phyloP scores from a whole-genome alignment of 2,888 invertebrate species.

The Morpho helenor region DNA sequence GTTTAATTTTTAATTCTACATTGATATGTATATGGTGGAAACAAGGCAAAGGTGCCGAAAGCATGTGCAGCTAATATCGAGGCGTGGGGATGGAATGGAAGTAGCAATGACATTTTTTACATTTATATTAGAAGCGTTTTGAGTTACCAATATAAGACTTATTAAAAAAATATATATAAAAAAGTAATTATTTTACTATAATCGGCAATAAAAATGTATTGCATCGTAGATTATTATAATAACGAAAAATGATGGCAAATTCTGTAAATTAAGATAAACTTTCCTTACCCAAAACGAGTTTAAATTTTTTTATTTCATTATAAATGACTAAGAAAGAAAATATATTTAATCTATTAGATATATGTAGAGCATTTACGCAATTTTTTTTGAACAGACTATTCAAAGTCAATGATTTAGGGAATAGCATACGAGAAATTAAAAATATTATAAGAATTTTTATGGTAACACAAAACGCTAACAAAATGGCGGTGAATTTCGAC shows the following conservation, averaged over 20 bases:
- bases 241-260: not conserved
- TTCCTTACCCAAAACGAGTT: too few relatives aligned
- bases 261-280: not conserved
- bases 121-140: slow-evolving; percentile 15
- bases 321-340: too few relatives aligned
- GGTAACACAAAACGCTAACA: slow-evolving; percentile 21
- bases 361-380: too few relatives aligned
- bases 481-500: slow-evolving; percentile 10
- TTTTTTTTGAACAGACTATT: too few relatives aligned
- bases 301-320: too few relatives aligned
- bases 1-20: slow-evolving; percentile 29
- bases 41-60: slow-evolving; percentile 41
- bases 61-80: slow-evolving; percentile 43
- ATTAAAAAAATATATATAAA: too few relatives aligned
- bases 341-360: too few relatives aligned
- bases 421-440: not conserved
- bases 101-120: slow-evolving; percentile 10
- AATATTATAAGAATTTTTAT: not conserved
- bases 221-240: too few relatives aligned
- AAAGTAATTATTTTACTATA: too few relatives aligned
- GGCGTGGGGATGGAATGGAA: slow-evolving; percentile 34
- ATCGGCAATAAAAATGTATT: too few relatives aligned
- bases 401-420: too few relatives aligned
- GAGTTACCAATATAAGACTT: slow-evolving; percentile 16
- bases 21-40: slow-evolving; percentile 31